phyloP scores from a whole-genome alignment of 2,797 vertebrate species.

The Falco rusticolus region DNA sequence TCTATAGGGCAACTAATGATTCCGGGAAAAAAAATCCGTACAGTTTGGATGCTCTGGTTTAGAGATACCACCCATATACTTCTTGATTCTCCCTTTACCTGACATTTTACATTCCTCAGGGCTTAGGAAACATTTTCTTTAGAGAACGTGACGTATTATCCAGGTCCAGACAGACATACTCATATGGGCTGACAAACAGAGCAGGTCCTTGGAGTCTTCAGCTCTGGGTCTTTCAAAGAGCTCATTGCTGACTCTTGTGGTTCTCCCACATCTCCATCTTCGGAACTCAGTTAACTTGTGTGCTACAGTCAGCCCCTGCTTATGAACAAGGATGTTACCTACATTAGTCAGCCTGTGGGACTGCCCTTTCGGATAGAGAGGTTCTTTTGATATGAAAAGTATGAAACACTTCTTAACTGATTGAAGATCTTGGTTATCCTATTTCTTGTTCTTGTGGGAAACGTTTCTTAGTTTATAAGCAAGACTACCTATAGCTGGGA shows the following conservation, averaged over 20 bases:
- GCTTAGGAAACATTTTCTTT: not conserved
- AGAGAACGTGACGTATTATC: not conserved
- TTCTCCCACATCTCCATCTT: not conserved
- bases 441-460: not conserved
- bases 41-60: not conserved
- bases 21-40: not conserved
- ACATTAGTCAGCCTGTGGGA: not conserved
- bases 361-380: not conserved
- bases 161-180: not conserved
- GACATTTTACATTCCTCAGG: not conserved
- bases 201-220: not conserved
- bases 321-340: not conserved
- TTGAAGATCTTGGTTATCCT: not conserved
- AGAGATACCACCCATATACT: not conserved
- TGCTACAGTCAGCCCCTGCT: not conserved
- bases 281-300: not conserved
- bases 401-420: not conserved
- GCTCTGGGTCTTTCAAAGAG: not conserved
- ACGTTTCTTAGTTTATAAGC: not conserved
- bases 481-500: not conserved
- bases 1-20: not conserved
- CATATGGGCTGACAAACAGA: not conserved
- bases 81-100: not conserved
- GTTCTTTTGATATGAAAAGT: not conserved
- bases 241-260: not conserved